Conservation (phyloP, 2,113 vertebrate species). For the Actenoides hombroni region DNA sequence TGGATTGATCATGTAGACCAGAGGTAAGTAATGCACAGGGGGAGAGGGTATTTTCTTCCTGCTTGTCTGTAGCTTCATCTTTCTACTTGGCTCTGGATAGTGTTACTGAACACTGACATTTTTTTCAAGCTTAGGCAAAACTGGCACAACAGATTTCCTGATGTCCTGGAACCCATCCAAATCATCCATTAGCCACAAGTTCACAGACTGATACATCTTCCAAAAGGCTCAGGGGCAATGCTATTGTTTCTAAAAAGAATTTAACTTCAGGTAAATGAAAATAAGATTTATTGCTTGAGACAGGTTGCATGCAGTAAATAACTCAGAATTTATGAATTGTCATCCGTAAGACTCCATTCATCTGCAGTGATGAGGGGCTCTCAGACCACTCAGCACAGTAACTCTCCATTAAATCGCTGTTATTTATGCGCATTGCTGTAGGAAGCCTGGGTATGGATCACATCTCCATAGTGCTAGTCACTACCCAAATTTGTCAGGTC, state of each 20-base stretch:
- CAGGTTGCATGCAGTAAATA: neutral
- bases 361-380: neutral
- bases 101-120: neutral
- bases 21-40: neutral
- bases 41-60: neutral
- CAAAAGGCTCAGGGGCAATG: neutral
- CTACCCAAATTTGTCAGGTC: neutral
- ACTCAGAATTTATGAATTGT: neutral
- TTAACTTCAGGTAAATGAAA: conserved; percentile 37
- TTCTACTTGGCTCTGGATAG: neutral
- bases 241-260: conserved; percentile 23
- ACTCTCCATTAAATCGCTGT: neutral
- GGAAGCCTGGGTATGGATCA: neutral
- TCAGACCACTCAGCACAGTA: neutral
- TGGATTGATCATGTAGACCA: rapidly evolving
- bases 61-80: neutral
- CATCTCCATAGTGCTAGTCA: rapidly evolving
- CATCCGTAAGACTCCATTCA: neutral
- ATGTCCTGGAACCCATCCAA: conserved; percentile 35
- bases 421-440: neutral
- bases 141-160: neutral
- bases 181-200: conserved; percentile 5
- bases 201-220: conserved; percentile 12
- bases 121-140: neutral
- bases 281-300: conserved; percentile 21